phyloP scores from a whole-genome alignment of 2,113 vertebrate genomes.

The Syngnathus typhle region DNA sequence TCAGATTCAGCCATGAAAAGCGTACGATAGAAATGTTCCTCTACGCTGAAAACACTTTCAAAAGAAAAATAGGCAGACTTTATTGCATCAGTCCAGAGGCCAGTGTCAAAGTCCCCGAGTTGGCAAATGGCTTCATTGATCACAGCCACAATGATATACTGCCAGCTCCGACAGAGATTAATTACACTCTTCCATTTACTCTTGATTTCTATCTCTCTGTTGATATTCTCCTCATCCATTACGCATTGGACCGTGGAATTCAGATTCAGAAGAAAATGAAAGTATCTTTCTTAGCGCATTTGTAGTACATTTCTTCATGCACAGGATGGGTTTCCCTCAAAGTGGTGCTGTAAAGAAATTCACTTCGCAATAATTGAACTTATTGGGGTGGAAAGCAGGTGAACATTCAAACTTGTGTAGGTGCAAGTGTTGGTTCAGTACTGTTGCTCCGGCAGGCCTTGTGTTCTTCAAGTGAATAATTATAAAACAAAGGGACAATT shows the following conservation, averaged over 20 bases:
- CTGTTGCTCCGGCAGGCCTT: neutral
- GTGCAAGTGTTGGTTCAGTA: neutral
- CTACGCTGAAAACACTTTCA: neutral
- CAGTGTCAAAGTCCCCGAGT: conserved; percentile 25
- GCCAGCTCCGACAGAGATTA: conserved; percentile 21
- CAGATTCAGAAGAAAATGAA: neutral
- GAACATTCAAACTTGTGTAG: conserved; percentile 7
- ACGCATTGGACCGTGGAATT: conserved; percentile 4
- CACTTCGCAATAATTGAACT: conserved; percentile 20
- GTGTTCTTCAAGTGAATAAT: conserved; percentile 19
- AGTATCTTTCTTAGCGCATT: neutral
- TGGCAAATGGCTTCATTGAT: conserved; percentile 31
- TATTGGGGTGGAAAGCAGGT: conserved; percentile 22
- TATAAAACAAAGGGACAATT: neutral
- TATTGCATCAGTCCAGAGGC: conserved; percentile 9
- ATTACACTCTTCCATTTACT: conserved; percentile 12
- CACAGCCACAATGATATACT: conserved; percentile 6
- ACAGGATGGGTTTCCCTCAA: conserved; percentile 15
- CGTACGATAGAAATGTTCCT: too few relatives aligned
- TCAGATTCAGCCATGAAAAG: too few relatives aligned
- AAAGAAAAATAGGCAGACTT: conserved; percentile 1
- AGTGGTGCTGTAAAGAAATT: conserved; percentile 7
- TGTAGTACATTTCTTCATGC: neutral
- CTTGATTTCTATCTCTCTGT: conserved; percentile 23
- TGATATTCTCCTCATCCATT: conserved; percentile 16